These are phyloP conservation scores for Halyomorpha halys DNA, from an alignment of 1,140 invertebrate genomes.

Conservation along the genomic window DNA sequence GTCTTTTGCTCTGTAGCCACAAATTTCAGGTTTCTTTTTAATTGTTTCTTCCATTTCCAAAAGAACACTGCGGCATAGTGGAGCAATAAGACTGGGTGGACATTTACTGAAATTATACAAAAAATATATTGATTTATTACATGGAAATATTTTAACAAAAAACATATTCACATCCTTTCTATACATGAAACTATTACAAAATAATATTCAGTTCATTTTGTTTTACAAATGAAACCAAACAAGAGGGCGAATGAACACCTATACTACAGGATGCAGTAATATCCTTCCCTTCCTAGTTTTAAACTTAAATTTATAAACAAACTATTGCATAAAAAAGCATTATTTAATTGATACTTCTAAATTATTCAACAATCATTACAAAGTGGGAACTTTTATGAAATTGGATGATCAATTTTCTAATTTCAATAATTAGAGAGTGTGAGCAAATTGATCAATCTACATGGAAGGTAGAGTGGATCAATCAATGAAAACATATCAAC, in stretches of 20 bases:
- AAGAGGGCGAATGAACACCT: no score
- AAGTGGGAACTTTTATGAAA: no score
- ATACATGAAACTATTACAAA: not conserved
- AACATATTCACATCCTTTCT: not conserved
- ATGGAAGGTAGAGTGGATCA: not conserved
- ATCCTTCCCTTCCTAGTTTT: no score
- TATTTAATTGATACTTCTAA: no score
- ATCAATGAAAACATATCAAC: not conserved
- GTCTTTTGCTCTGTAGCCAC: constrained; percentile 13
- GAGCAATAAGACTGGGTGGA: constrained; percentile 7
- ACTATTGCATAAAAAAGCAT: no score
- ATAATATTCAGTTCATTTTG: not conserved
- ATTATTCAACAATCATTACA: no score
- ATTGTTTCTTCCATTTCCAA: not conserved
- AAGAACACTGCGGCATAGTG: constrained; percentile 5
- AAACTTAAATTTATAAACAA: no score
- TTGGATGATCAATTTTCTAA: no score
- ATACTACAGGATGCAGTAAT: not conserved
- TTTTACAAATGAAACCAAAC: not conserved
- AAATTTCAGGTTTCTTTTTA: not conserved
- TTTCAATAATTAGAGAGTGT: not conserved
- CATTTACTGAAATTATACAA: constrained; percentile 8
- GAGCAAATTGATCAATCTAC: not conserved
- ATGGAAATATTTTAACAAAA: not conserved
- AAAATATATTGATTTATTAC: not conserved